Conservation (phyloP, 2,113 vertebrate species). For the Apodemus speciosus region DNA sequence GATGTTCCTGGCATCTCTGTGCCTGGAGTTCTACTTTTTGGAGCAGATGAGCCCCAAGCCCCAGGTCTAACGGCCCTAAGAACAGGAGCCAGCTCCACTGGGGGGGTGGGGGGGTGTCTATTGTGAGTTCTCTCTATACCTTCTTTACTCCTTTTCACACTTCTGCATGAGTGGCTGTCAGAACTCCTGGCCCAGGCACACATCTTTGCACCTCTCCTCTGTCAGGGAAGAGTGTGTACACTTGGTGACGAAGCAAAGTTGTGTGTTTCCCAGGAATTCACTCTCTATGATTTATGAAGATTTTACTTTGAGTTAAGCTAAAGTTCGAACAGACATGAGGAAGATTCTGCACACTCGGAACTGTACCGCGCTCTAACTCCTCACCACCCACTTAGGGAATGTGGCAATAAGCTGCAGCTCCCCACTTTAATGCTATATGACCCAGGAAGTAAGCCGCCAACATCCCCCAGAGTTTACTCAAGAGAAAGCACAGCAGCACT, state of each 20-base stretch:
- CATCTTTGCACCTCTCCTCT: slow-evolving; percentile 20
- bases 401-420: neutral
- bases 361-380: neutral
- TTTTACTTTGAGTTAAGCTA: neutral
- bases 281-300: slow-evolving; percentile 47
- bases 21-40: slow-evolving; percentile 65
- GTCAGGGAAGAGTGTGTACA: slow-evolving; percentile 49
- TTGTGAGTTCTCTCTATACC: slow-evolving; percentile 55
- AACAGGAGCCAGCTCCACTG: neutral
- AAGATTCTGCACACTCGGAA: neutral
- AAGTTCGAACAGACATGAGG: neutral
- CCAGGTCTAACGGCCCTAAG: slow-evolving; percentile 57
- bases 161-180: slow-evolving; percentile 70
- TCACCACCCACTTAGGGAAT: neutral
- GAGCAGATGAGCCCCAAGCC: slow-evolving; percentile 53
- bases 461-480: neutral
- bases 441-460: neutral
- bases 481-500: neutral
- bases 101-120: no score
- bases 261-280: slow-evolving; percentile 62
- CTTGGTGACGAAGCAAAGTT: slow-evolving; percentile 53
- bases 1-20: slow-evolving; percentile 74
- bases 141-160: slow-evolving; percentile 54
- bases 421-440: neutral
- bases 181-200: slow-evolving; percentile 66